Percentiles rank a stretch among this genome's conserved stretches.
These are phyloP conservation scores for Propithecus perrieri DNA, from an alignment of 2,797 vertebrate species.

Conservation along the genomic window DNA sequence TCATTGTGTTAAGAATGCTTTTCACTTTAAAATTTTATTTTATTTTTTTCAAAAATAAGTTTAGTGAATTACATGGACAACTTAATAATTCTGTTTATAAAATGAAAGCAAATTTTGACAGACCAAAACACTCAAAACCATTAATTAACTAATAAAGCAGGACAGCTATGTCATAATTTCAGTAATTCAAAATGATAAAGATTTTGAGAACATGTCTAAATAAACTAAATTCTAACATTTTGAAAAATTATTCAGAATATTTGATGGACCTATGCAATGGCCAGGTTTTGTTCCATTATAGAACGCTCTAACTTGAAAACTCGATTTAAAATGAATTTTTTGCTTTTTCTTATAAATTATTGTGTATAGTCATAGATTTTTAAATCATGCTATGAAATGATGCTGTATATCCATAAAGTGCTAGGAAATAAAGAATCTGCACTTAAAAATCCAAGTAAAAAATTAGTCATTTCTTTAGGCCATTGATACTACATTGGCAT, in stretches of 20 bases:
- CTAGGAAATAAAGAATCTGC: background rate
- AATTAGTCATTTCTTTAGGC: background rate
- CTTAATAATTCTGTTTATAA: conserved; percentile 2
- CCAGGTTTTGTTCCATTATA: background rate
- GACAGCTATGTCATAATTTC: background rate
- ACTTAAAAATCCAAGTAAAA: background rate
- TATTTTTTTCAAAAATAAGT: background rate
- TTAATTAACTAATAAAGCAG: conserved; percentile 1
- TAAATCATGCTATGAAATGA: background rate
- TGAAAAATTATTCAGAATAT: background rate
- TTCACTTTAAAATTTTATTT: conserved; percentile 17
- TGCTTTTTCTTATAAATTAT: background rate
- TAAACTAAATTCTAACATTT: background rate
- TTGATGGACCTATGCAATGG: background rate
- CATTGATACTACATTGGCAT: background rate
- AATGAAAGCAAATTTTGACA: conserved; percentile 29
- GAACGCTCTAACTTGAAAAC: background rate
- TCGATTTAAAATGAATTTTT: background rate
- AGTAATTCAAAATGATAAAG: background rate
- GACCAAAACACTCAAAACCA: background rate
- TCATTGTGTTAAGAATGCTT: conserved; percentile 2
- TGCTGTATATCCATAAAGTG: background rate
- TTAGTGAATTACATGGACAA: background rate
- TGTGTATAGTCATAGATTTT: background rate
- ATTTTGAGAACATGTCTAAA: background rate